A percentile compares a stretch with the other conserved stretches of the same genome.
These are phyloP conservation scores for Caenorhabditis macrosperma DNA, from an alignment of 2,888 invertebrate genomes.

Conservation along the genomic window DNA sequence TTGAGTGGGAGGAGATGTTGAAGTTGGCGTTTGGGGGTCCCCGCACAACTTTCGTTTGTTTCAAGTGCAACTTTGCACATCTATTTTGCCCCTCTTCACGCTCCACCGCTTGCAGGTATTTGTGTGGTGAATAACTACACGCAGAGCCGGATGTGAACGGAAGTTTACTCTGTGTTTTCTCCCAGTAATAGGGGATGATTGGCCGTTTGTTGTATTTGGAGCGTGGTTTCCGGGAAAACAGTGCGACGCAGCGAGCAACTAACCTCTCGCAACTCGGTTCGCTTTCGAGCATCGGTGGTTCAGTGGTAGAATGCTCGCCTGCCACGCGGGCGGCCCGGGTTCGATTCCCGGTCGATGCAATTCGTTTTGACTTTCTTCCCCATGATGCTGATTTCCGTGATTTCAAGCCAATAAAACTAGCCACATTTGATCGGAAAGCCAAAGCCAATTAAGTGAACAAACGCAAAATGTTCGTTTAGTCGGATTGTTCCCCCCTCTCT, in stretches of 20 bases:
- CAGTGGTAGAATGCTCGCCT: constrained; percentile 77
- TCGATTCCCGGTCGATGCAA: constrained; percentile 69
- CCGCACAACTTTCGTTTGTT: background rate
- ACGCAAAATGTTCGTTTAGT: constrained; percentile 37
- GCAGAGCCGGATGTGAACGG: constrained; percentile 28
- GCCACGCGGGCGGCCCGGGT: constrained; percentile 76
- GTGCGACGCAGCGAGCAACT: no score
- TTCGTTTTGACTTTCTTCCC: background rate
- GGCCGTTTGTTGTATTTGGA: background rate
- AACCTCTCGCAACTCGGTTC: no score
- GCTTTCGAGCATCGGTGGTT: constrained; percentile 75
- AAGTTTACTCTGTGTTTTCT: constrained; percentile 35
- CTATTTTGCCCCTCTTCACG: constrained; percentile 10
- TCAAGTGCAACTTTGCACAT: background rate
- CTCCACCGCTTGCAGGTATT: constrained; percentile 1
- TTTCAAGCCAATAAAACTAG: background rate
- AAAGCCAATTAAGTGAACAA: constrained; percentile 49
- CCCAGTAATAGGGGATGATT: constrained; percentile 6
- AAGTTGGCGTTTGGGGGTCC: constrained; percentile 3
- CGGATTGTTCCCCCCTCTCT: constrained; percentile 13
- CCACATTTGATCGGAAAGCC: constrained; percentile 42
- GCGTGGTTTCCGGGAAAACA: constrained; percentile 6
- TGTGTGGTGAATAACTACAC: background rate
- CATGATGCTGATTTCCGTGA: background rate
- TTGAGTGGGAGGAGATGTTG: constrained; percentile 18